Evolutionary conservation across 2,113 vertebrate genomes (phyloP), one percentile per base, ranked within the genome.

Genomic region (Albula goreensis): DNA sequence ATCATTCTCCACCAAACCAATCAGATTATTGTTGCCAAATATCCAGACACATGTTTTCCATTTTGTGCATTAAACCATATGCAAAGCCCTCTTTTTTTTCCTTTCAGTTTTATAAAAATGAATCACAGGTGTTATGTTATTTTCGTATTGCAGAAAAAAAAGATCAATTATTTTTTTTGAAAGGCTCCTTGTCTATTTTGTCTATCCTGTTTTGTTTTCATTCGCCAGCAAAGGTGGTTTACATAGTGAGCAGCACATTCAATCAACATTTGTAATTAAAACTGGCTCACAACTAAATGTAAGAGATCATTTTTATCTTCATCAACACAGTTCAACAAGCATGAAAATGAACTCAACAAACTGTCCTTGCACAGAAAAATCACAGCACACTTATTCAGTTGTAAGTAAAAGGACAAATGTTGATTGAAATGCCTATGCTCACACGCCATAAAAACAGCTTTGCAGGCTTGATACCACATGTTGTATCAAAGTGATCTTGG

Each of bases 41-140:
- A 25, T 63, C 49, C 31, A 13, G n/a, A 81, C 88, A 89, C 84
- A 77, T 85, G 86, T 84, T 89, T 83, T 31, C 83, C 82, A 87
- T 85, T 85, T 87, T 81, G 57, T 12, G 82, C 41, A 81, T 89
- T 83, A 50, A 25, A 78, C 81, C 77, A 85, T 52, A 83, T 87
- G 77, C 57, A 85, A 85, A 52, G 10, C 83, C 31, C 31, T 41
- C 31, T 41, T 41, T 41, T 41, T 41, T 82, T 82, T 86, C 81
- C 84, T 66, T 82, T 50, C 78, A 56, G 78, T 87, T 56, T 50
- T 87, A 70, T 85, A 60, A 87, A 49, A 87, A 86, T n/a, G 48
- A 86, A 84, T 86, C 81, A 78, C 50, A 86, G 12, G 10, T 80
- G 22, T 77, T 80, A 89, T 63, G 5, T 77, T 60, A 60, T 78